phyloP scores from a whole-genome alignment of 2,797 vertebrate species.

The Lutra lutra region DNA sequence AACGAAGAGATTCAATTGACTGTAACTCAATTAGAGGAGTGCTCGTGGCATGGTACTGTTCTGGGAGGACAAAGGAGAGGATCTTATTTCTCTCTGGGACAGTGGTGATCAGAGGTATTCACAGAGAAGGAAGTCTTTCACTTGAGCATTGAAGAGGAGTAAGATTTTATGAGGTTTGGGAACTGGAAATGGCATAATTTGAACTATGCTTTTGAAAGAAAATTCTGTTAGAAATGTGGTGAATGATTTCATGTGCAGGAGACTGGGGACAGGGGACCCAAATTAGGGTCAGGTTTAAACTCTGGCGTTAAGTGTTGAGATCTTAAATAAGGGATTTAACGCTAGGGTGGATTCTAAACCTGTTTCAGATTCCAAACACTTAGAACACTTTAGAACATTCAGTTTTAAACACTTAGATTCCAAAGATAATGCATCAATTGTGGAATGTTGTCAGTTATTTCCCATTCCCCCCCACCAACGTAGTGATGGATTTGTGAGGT shows the following conservation, averaged over 20 bases:
- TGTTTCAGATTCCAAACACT: background rate
- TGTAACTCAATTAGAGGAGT: background rate
- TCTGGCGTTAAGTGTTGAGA: background rate
- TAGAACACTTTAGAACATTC: no score
- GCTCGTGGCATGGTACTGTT: background rate
- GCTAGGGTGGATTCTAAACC: background rate
- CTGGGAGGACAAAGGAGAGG: background rate
- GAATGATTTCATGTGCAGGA: background rate
- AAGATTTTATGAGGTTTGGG: background rate
- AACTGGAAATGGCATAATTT: background rate
- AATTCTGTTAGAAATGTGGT: constrained; percentile 31
- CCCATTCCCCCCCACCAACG: background rate
- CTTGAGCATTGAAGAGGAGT: background rate
- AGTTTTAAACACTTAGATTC: background rate
- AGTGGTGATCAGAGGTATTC: background rate
- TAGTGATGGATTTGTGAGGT: background rate
- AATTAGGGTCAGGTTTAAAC: background rate
- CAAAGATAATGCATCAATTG: background rate
- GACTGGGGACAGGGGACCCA: background rate
- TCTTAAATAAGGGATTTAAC: background rate
- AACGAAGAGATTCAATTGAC: background rate
- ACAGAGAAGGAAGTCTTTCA: background rate
- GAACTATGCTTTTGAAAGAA: background rate
- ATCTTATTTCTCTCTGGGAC: background rate
- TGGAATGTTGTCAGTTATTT: background rate